A percentile compares a stretch with the other conserved stretches of the same genome.
Conservation (phyloP, 2,888 invertebrate species). For the Cyaniris semiargus region DNA sequence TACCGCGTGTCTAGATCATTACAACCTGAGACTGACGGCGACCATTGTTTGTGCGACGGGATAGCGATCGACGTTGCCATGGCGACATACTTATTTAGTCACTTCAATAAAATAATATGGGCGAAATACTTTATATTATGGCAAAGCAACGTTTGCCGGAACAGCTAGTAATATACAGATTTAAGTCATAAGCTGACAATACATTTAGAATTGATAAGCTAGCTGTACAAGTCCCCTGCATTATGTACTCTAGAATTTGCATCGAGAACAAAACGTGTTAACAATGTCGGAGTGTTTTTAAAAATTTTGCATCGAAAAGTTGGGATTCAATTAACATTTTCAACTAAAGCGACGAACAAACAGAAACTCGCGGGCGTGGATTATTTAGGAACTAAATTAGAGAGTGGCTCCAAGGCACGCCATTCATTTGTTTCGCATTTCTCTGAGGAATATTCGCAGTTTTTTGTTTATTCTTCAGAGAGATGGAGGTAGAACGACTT, state of each 20-base stretch:
- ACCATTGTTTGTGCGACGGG: no score
- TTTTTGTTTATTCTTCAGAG: background rate
- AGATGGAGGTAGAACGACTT: background rate
- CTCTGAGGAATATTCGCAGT: conserved; percentile 35
- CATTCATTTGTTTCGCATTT: conserved; percentile 42
- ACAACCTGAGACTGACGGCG: no score
- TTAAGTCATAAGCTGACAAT: background rate
- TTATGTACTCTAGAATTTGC: background rate
- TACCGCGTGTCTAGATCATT: no score
- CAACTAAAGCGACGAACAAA: conserved; percentile 28
- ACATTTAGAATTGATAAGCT: background rate
- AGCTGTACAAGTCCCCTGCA: background rate
- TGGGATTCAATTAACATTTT: conserved; percentile 29
- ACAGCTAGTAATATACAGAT: no score
- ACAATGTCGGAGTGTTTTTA: background rate
- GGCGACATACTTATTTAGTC: no score
- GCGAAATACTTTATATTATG: no score
- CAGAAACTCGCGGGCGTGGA: conserved; percentile 50
- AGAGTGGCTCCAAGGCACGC: conserved; percentile 47
- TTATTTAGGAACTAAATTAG: conserved; percentile 63
- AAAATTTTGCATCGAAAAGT: conserved; percentile 17
- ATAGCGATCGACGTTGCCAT: no score
- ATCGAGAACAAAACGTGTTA: background rate
- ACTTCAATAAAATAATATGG: no score
- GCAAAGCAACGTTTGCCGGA: no score